Evolutionary conservation across 2,888 invertebrate species (phyloP).

Genomic region (Drosophila mimica): DNA sequence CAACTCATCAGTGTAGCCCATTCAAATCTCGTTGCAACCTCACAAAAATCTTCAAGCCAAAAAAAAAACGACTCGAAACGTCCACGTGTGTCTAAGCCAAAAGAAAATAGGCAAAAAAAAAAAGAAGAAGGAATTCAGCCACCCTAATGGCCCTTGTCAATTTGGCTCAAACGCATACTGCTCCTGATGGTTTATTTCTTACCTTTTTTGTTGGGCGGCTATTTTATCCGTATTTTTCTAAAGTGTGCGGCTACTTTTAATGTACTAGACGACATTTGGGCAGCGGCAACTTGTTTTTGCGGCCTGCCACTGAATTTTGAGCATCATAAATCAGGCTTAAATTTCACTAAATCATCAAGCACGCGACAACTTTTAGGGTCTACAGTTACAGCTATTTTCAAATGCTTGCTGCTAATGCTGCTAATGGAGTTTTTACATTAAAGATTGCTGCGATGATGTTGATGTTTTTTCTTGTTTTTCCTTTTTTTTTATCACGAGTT

Average conservation of each 20-base stretch:
- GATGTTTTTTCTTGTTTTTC: constrained; percentile 3
- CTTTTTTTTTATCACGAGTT: constrained; percentile 25
- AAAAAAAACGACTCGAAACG: neutral
- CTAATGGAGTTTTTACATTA: constrained; percentile 79
- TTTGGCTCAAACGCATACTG: constrained; percentile 71
- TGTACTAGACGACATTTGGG: constrained; percentile 52
- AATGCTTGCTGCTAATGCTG: constrained; percentile 58
- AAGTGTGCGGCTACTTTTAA: constrained; percentile 59
- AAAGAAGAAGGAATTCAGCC: constrained; percentile 42
- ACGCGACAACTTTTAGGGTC: constrained; percentile 59
- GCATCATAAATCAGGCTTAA: constrained; percentile 83
- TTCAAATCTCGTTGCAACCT: constrained; percentile 9
- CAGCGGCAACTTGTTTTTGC: constrained; percentile 46
- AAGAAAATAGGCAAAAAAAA: constrained; percentile 41
- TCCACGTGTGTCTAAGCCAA: constrained; percentile 40
- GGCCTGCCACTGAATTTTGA: constrained; percentile 60
- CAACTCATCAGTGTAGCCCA: constrained; percentile 6
- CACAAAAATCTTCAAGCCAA: neutral
- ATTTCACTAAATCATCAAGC: constrained; percentile 82
- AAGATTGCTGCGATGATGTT: constrained; percentile 47
- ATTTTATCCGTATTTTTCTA: constrained; percentile 46
- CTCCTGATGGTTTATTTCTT: constrained; percentile 54
- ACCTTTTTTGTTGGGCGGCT: constrained; percentile 26
- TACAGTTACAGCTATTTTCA: constrained; percentile 20
- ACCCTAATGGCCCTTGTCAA: constrained; percentile 82